Evolutionary conservation across 37 sponge, comb jelly and placozoan genomes (phyloP).

Genomic region (Halisarca cf. caerulea): DNA sequence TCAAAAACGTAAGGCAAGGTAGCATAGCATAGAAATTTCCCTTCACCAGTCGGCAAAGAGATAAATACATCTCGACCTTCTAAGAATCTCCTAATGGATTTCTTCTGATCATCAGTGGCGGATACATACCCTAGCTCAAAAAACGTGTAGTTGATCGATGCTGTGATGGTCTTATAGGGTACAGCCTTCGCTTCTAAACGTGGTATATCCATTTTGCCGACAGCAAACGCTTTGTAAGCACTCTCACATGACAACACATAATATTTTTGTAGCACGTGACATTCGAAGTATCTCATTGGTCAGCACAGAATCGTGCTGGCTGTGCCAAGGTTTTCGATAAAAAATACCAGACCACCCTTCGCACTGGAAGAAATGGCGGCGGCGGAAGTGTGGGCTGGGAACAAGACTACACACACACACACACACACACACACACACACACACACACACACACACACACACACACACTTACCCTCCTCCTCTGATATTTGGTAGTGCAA

Average conservation of each 20-base stretch:
- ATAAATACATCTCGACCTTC: neutral
- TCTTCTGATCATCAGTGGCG: neutral
- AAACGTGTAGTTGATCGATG: neutral
- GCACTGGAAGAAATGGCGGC: neutral
- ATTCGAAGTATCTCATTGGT: neutral
- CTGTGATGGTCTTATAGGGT: neutral
- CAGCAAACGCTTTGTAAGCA: neutral
- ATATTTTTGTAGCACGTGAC: neutral
- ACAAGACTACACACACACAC: neutral
- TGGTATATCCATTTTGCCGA: neutral
- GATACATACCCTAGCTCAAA: neutral
- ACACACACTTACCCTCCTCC: conserved; percentile 90
- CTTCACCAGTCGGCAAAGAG: neutral
- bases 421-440: too few relatives aligned
- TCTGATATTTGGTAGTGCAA: conserved; percentile 85
- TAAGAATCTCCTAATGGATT: neutral
- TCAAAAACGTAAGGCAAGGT: neutral
- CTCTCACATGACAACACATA: neutral
- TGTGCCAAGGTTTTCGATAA: conserved; percentile 11
- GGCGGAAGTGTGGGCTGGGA: neutral
- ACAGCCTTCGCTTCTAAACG: neutral
- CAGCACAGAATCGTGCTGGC: neutral
- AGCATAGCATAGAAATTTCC: neutral
- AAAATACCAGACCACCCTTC: neutral
- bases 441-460: too few relatives aligned